These are phyloP conservation scores for Carposina sasakii DNA, from an alignment of 1,140 invertebrate genomes.

Conservation along the genomic window DNA sequence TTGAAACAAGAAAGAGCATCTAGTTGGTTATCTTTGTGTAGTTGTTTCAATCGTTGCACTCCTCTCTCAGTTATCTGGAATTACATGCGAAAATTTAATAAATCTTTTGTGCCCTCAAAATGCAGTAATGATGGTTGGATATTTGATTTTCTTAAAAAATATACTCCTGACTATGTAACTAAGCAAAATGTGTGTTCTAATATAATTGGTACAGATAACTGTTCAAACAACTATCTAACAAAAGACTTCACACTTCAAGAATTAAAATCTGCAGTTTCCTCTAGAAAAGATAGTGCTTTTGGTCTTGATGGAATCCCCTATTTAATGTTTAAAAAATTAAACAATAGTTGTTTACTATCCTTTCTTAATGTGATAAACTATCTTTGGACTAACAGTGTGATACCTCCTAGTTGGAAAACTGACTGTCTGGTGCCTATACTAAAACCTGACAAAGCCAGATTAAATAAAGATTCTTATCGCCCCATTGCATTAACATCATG, in stretches of 20 bases:
- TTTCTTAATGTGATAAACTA: conserved; percentile 19
- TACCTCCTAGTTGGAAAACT: conserved; percentile 11
- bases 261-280: conserved; percentile 15
- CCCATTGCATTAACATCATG: conserved; percentile 19
- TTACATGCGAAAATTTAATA: conserved; percentile 24
- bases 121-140: conserved; percentile 11
- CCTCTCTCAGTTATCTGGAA: neutral
- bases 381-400: conserved; percentile 10
- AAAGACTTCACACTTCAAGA: conserved; percentile 15
- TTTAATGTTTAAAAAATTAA: conserved; percentile 18
- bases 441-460: conserved; percentile 8
- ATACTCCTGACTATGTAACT: conserved; percentile 6
- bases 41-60: neutral
- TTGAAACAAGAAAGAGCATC: neutral
- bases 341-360: neutral
- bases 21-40: neutral
- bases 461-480: conserved; percentile 11
- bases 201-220: neutral
- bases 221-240: conserved; percentile 1
- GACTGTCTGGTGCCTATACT: conserved; percentile 10
- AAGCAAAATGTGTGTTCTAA: neutral
- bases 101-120: conserved; percentile 5
- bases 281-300: conserved; percentile 21
- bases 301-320: conserved; percentile 22
- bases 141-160: conserved; percentile 17